Evolutionary conservation across 2,888 invertebrate species (phyloP), one percentile per base, ranked within the genome.

Genomic region (Apoda limacodes): DNA sequence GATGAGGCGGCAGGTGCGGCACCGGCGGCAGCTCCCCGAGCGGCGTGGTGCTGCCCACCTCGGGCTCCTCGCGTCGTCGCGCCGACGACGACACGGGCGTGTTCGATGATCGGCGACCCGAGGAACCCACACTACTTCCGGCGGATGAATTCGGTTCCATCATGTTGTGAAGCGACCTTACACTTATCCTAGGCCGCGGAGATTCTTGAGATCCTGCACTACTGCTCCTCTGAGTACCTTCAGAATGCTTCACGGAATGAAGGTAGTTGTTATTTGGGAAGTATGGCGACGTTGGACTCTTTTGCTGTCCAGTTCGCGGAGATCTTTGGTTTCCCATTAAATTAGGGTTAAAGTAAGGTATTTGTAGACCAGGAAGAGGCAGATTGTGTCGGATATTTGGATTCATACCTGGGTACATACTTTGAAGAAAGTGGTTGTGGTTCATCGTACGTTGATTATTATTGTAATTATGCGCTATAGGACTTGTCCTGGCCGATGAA

Each of bases 41-140:
- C 43, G 82, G 82, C 28, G 85, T 86, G 22, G 86, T 86, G 60
- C 86, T 86, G 44, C 86, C 86, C 22, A 86, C 85, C 58, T 87
- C 87, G 2, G 85, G 76, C 48, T 82, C 82, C 21, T 86, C 86
- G 31, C 66, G 71, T 38, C 70, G 75, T 55, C 59, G 71, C 61
- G 52, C 76, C 80, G 41, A 43, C 28, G 62, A 60, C 4, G 81
- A 70, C 34, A 72, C 65, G 2, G 78, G 65, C 31, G 75, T 58
- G 53, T 76, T 71, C 28, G 64, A 50, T 3, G 50, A 19, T n/a
- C n/a, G n/a, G 31, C 53, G 41, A 11, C 60, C 45, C 66, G 66
- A 45, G 68, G 67, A 44, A 58, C 75, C 40, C 5, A 44, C 71
- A 3, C 50, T 47, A 3, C 60, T 47, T 30, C 72, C 62, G 22